phyloP scores from a whole-genome alignment of 2,888 invertebrate genomes.

The Luperina testacea region DNA sequence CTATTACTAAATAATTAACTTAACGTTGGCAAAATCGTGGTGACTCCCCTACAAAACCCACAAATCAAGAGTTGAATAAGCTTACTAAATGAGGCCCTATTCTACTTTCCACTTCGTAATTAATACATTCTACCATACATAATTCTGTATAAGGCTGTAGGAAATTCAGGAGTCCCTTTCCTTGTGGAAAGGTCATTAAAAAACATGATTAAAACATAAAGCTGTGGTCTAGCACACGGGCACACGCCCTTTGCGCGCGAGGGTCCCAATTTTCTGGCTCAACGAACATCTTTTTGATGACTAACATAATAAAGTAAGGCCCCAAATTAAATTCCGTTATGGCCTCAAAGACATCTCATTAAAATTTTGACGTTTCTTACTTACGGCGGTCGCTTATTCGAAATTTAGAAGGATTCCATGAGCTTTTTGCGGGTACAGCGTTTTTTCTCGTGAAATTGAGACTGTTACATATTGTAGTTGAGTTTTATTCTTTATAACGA shows the following conservation, averaged over 20 bases:
- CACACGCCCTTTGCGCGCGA: constrained; percentile 37
- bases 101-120: constrained; percentile 5
- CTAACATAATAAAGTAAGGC: constrained; percentile 67
- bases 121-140: constrained; percentile 22
- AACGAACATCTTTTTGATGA: constrained; percentile 71
- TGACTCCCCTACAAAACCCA: background rate
- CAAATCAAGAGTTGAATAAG: background rate
- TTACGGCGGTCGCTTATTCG: constrained; percentile 50
- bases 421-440: constrained; percentile 1
- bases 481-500: background rate
- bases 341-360: constrained; percentile 67
- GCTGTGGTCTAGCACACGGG: constrained; percentile 30
- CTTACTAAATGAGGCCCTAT: background rate
- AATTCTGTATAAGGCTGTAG: constrained; percentile 13
- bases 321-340: constrained; percentile 68
- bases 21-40: background rate
- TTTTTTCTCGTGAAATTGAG: constrained; percentile 24
- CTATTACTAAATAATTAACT: background rate
- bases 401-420: constrained; percentile 39
- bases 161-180: constrained; percentile 29
- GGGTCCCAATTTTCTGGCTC: constrained; percentile 72
- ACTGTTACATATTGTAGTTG: constrained; percentile 12
- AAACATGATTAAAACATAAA: constrained; percentile 59
- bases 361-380: constrained; percentile 63
- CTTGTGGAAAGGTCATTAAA: constrained; percentile 53